These are phyloP conservation scores for Scaptomyza polygonia DNA, from an alignment of 2,888 invertebrate species.

Conservation along the genomic window DNA sequence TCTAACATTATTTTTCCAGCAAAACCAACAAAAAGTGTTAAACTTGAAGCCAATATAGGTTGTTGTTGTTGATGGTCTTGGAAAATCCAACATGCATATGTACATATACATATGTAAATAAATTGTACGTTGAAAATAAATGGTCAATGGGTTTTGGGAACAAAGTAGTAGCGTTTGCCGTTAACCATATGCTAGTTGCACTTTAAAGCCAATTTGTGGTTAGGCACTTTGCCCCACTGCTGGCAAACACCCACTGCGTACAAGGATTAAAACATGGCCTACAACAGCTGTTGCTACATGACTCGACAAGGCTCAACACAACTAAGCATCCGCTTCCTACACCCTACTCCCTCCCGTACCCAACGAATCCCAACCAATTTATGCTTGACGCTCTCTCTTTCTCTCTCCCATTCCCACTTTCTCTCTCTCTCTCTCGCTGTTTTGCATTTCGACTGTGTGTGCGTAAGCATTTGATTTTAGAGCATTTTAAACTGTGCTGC, in stretches of 20 bases:
- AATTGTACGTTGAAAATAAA: background rate
- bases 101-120: too few relatives aligned
- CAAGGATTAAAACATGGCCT: constrained; percentile 67
- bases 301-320: constrained; percentile 64
- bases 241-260: constrained; percentile 22
- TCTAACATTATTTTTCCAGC: too few relatives aligned
- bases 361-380: background rate
- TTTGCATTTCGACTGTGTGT: constrained; percentile 13
- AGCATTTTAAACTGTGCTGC: constrained; percentile 46
- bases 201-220: constrained; percentile 46
- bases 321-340: constrained; percentile 21
- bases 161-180: constrained; percentile 9
- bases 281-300: constrained; percentile 77
- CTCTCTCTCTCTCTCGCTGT: background rate
- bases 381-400: background rate
- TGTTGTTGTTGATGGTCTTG: too few relatives aligned
- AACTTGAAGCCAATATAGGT: too few relatives aligned
- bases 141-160: constrained; percentile 8
- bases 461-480: constrained; percentile 68
- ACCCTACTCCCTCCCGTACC: too few relatives aligned
- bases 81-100: background rate
- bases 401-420: background rate
- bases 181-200: constrained; percentile 32
- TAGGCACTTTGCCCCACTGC: constrained; percentile 10
- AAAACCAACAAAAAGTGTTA: too few relatives aligned